Evolutionary conservation across 2,113 vertebrate species (phyloP).

Genomic region (Saimiri boliviensis): DNA sequence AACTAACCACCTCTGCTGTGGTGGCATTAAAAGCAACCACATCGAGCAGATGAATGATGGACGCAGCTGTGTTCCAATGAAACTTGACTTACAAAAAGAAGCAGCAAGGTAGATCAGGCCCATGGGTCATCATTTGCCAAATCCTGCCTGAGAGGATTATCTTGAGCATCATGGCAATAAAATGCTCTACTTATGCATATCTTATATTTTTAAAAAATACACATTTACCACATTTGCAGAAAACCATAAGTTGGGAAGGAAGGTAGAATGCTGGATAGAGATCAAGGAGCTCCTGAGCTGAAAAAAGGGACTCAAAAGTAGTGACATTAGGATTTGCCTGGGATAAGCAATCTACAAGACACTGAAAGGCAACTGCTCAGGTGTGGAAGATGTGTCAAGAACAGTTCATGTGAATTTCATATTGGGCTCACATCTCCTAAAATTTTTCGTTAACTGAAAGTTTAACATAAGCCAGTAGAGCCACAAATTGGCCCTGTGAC

Average conservation of each 20-base stretch:
- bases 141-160: background rate
- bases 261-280: background rate
- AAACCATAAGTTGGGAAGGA: background rate
- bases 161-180: background rate
- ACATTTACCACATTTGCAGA: background rate
- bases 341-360: background rate
- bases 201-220: background rate
- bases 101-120: background rate
- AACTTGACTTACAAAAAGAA: background rate
- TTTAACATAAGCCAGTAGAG: background rate
- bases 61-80: background rate
- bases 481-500: background rate
- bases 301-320: background rate
- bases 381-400: background rate
- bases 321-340: rapidly evolving
- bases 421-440: background rate
- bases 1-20: background rate
- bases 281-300: background rate
- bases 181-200: background rate
- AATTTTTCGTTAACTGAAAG: background rate
- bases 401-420: background rate
- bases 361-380: background rate
- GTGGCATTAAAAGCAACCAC: background rate
- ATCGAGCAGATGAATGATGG: rapidly evolving
- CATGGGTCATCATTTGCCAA: background rate